These are phyloP conservation scores for Zhuqinia jingwanae DNA, from an alignment of 2,888 invertebrate species.

Conservation along the genomic window DNA sequence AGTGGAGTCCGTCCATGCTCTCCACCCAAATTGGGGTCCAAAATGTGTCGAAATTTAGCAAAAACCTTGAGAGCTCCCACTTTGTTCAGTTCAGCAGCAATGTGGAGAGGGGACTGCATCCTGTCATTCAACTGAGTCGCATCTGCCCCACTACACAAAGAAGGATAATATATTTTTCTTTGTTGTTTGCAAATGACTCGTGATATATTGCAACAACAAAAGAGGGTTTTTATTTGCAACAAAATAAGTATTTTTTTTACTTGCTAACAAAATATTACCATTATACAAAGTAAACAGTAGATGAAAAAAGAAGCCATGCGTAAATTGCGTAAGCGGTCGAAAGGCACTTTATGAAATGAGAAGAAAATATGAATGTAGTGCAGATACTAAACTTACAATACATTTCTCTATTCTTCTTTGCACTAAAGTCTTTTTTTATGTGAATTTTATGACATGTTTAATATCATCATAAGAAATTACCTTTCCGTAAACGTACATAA, in stretches of 20 bases:
- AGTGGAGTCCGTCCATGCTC: slow-evolving; percentile 85
- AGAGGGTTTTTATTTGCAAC: not conserved
- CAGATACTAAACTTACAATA: not conserved
- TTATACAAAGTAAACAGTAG: not conserved
- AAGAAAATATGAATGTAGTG: too few relatives aligned
- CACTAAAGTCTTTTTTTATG: not conserved
- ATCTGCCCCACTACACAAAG: slow-evolving; percentile 85
- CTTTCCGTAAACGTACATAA: not conserved
- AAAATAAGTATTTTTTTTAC: too few relatives aligned
- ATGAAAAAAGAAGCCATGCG: too few relatives aligned
- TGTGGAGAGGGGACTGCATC: slow-evolving; percentile 89
- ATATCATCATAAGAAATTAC: not conserved
- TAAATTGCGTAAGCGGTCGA: too few relatives aligned
- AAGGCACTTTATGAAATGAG: too few relatives aligned
- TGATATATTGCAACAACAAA: not conserved
- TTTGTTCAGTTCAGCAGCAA: slow-evolving; percentile 90
- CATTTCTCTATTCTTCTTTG: too few relatives aligned
- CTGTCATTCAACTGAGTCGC: slow-evolving; percentile 88
- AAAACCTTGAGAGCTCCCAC: slow-evolving; percentile 87
- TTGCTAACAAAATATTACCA: too few relatives aligned
- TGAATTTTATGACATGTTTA: not conserved
- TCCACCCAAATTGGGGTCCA: slow-evolving; percentile 89
- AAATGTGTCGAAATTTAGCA: slow-evolving; percentile 86
- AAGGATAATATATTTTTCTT: slow-evolving; percentile 49
- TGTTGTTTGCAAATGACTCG: not conserved